Evolutionary conservation across 2,113 vertebrate genomes (phyloP).

Genomic region (Aldabrachelys gigantea): DNA sequence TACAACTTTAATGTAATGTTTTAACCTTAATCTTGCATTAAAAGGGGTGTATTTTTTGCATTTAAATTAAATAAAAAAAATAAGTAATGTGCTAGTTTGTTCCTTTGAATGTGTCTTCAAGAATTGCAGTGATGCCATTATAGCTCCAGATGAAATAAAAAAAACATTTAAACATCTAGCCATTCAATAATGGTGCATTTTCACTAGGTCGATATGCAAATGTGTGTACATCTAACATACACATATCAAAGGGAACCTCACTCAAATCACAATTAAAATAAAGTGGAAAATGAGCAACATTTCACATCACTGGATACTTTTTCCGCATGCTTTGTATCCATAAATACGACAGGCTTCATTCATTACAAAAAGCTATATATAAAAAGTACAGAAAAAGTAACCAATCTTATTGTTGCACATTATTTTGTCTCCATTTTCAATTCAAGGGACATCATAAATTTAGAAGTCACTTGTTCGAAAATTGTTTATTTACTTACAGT

Average conservation of each 20-base stretch:
- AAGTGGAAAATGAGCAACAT: no score
- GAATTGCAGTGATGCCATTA: not conserved
- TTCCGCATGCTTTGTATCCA: not conserved
- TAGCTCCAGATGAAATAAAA: not conserved
- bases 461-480: not conserved
- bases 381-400: not conserved
- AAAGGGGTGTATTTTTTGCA: not conserved
- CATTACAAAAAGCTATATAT: not conserved
- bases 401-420: not conserved
- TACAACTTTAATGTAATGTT: not conserved
- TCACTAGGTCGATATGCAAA: not conserved
- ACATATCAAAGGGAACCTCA: not conserved
- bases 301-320: no score
- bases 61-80: not conserved
- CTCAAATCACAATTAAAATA: not conserved
- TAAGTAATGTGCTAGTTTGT: not conserved
- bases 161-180: not conserved
- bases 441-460: not conserved
- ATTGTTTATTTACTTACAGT: not conserved
- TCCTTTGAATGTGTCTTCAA: not conserved
- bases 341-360: not conserved
- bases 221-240: not conserved
- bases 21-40: not conserved
- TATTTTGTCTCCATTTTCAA: not conserved
- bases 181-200: not conserved